These are phyloP conservation scores for Campaea margaritaria DNA, from an alignment of 2,888 invertebrate species.

Conservation along the genomic window DNA sequence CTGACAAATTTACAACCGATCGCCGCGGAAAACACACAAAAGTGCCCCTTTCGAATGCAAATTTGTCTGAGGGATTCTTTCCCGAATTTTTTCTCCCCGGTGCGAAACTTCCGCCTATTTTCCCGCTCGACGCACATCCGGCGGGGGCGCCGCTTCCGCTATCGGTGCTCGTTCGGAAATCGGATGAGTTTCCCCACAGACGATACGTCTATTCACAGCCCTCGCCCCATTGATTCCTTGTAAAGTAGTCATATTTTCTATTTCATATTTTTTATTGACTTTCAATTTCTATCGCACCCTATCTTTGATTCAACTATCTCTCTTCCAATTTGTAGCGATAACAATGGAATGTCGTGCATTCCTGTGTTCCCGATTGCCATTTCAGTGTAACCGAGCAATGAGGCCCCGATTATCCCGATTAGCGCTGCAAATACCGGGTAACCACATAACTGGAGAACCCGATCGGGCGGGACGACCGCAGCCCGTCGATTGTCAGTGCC, in stretches of 20 bases:
- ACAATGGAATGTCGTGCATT: background rate
- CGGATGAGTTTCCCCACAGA: constrained; percentile 68
- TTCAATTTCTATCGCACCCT: constrained; percentile 46
- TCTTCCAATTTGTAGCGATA: background rate
- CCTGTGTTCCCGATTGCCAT: constrained; percentile 15
- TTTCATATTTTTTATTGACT: constrained; percentile 73
- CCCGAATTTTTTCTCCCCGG: constrained; percentile 68
- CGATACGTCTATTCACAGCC: constrained; percentile 66
- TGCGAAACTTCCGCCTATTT: constrained; percentile 82
- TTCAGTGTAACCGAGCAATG: constrained; percentile 24
- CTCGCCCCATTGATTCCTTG: constrained; percentile 65
- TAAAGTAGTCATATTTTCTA: constrained; percentile 67
- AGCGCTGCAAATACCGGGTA: constrained; percentile 29
- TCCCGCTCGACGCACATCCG: constrained; percentile 82
- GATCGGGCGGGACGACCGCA: constrained; percentile 26
- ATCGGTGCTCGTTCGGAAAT: constrained; percentile 76
- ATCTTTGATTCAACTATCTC: background rate
- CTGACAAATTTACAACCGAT: constrained; percentile 83
- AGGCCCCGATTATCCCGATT: constrained; percentile 29
- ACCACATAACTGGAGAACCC: constrained; percentile 31
- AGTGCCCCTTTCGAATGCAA: constrained; percentile 82
- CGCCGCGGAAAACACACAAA: constrained; percentile 73
- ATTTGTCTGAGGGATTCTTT: constrained; percentile 76
- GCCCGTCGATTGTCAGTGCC: constrained; percentile 26
- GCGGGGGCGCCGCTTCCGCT: constrained; percentile 71